Evolutionary conservation across 2,888 invertebrate species (phyloP).

Genomic region (Thereva nobilitata): DNA sequence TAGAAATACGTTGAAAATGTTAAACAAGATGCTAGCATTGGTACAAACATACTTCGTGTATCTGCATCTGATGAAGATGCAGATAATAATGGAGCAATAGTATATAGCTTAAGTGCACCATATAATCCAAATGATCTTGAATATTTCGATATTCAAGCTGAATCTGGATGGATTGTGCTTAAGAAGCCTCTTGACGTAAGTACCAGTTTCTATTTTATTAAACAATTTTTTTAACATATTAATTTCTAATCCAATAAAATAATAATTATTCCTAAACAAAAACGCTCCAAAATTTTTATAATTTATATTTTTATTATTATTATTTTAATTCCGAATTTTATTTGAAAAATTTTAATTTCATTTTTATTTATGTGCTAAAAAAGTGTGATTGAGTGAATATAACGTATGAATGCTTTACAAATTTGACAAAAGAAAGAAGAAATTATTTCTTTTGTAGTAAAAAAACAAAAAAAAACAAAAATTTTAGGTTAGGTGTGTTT

Average conservation of each 20-base stretch:
- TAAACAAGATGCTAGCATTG: slow-evolving; percentile 94
- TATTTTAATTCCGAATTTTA: slow-evolving; percentile 28
- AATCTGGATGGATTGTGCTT: slow-evolving; percentile 95
- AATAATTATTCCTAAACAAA: slow-evolving; percentile 5
- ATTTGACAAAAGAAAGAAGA: slow-evolving; percentile 3
- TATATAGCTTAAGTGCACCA: slow-evolving; percentile 87
- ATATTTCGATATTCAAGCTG: slow-evolving; percentile 95
- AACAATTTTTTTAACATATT: slow-evolving; percentile 7
- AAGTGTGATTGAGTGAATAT: slow-evolving; percentile 20
- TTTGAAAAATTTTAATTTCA: slow-evolving; percentile 40
- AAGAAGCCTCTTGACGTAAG: slow-evolving; percentile 96
- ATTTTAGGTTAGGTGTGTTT: slow-evolving; percentile 33
- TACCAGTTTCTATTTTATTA: slow-evolving; percentile 56
- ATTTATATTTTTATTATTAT: slow-evolving; percentile 6
- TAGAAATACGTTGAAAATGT: slow-evolving; percentile 97
- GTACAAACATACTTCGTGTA: slow-evolving; percentile 90
- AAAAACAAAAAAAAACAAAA: slow-evolving; percentile 22
- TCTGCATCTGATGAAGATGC: slow-evolving; percentile 97
- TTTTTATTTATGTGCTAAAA: slow-evolving; percentile 21
- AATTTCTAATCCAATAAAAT: slow-evolving; percentile 21
- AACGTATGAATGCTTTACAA: slow-evolving; percentile 21
- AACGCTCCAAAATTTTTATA: neutral
- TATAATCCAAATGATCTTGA: slow-evolving; percentile 87
- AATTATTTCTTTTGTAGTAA: slow-evolving; percentile 11
- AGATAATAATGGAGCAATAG: slow-evolving; percentile 93